Base-by-base conservation (phyloP, 2,888 invertebrate species). In the Dastarcus helophoroides region DNA sequence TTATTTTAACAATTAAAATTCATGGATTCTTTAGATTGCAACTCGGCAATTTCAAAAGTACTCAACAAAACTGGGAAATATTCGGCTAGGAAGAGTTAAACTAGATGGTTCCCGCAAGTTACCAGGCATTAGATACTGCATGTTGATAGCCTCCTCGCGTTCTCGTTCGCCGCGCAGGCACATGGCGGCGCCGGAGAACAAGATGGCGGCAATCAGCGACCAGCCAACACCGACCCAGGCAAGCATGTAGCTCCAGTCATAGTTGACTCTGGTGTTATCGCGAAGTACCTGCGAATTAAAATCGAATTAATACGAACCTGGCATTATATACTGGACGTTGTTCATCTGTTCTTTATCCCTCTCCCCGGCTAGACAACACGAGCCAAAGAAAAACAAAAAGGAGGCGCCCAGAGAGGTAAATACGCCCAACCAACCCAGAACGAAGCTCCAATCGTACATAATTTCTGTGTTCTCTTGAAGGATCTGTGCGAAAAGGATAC, bases 41-140 rank as follows among this genome's bases (percentile, higher is more conserved):
- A n/a, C n/a, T n/a, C n/a, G n/a, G n/a, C n/a, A n/a, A n/a, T n/a
- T n/a, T n/a, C n/a, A n/a, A n/a, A n/a, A n/a, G n/a, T n/a, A n/a
- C n/a, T n/a, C n/a, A n/a, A n/a, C n/a, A n/a, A n/a, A n/a, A n/a
- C n/a, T n/a, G n/a, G n/a, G n/a, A n/a, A n/a, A n/a, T n/a, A n/a
- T n/a, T n/a, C n/a, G n/a, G n/a, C n/a, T n/a, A n/a, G n/a, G n/a
- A n/a, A n/a, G n/a, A n/a, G n/a, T 17, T 17, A 17, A 17, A 6
- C 6, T 7, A n/a, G n/a, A 17, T 17, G 19, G 19, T 7, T n/a
- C 19, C 33, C 25, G 29, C 48, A 51, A 54, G 56, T 62, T 79
- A 89, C 89, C 89, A 69, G 90, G 90, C 90, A 90, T 90, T 68
- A 91, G 76, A 68, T 91, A 91, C 75, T 91, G 91, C 82, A 91